phyloP scores from a whole-genome alignment of 2,113 vertebrate genomes.

The Coreoperca whiteheadi region DNA sequence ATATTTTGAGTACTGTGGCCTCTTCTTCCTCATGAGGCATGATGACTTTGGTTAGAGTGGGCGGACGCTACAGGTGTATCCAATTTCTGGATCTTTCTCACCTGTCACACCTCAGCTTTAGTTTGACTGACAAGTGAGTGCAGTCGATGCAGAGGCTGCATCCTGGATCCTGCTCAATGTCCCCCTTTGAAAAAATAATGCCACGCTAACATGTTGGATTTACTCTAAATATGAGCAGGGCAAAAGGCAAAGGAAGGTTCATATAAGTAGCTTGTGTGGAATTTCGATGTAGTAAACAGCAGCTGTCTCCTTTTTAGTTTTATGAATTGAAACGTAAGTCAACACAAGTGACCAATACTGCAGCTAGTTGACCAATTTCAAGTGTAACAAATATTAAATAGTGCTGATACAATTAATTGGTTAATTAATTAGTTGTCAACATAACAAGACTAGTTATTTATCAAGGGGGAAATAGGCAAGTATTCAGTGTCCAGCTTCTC shows the following conservation, averaged over 20 bases:
- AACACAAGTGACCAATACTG: not conserved
- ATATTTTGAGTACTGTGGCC: constrained; percentile 45
- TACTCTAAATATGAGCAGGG: constrained; percentile 11
- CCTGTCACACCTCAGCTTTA: constrained; percentile 70
- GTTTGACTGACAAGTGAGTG: constrained; percentile 58
- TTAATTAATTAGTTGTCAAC: too few species aligned
- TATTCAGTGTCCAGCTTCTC: not conserved
- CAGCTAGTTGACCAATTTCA: not conserved
- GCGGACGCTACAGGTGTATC: constrained; percentile 62
- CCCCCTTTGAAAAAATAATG: constrained; percentile 9
- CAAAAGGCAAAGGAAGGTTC: not conserved
- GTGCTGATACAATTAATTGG: not conserved
- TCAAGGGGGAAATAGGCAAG: not conserved
- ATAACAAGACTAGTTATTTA: not conserved
- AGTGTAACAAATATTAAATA: not conserved
- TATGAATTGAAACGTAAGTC: not conserved
- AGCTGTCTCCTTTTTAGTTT: not conserved
- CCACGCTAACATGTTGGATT: constrained; percentile 10
- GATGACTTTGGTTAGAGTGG: constrained; percentile 20
- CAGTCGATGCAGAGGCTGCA: constrained; percentile 27
- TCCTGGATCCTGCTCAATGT: constrained; percentile 26
- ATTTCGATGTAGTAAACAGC: not conserved
- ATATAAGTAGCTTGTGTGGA: not conserved
- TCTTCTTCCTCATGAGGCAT: constrained; percentile 33
- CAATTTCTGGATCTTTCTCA: constrained; percentile 69